These are phyloP conservation scores for Metridium senile DNA, from an alignment of 92 coral and sea anemone species.

Conservation along the genomic window DNA sequence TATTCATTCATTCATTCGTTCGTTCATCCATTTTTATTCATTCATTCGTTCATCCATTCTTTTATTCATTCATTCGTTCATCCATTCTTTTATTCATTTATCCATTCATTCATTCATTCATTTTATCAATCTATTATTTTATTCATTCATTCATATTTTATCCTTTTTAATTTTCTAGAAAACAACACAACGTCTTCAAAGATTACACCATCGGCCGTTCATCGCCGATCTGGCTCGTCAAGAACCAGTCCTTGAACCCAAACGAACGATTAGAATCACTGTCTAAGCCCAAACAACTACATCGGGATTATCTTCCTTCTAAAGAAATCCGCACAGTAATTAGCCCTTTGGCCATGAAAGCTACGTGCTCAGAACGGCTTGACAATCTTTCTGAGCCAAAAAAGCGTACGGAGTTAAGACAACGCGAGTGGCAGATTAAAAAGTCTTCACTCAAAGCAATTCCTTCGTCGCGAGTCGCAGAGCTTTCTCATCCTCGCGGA, in stretches of 20 bases:
- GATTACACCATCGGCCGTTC: constrained; percentile 91
- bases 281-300: constrained; percentile 72
- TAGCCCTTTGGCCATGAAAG: constrained; percentile 67
- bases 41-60: not conserved
- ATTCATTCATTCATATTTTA: not conserved
- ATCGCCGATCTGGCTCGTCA: constrained; percentile 86
- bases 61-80: not conserved
- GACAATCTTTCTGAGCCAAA: constrained; percentile 76
- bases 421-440: constrained; percentile 88
- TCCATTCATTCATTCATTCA: not conserved
- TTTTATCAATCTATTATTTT: not conserved
- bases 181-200: constrained; percentile 73
- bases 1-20: not conserved
- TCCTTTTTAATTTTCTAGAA: constrained; percentile 32
- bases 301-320: constrained; percentile 76
- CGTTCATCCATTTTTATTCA: not conserved
- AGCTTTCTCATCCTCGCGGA: constrained; percentile 80
- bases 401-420: constrained; percentile 48
- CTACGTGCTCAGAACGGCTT: constrained; percentile 65
- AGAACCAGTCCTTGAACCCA: constrained; percentile 51
- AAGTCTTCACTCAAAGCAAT: constrained; percentile 64
- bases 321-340: constrained; percentile 68
- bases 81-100: not conserved
- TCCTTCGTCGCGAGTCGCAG: constrained; percentile 69
- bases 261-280: constrained; percentile 54